Base-by-base conservation (phyloP, 2,797 vertebrate species). In the Thripadectes ignobilis region DNA sequence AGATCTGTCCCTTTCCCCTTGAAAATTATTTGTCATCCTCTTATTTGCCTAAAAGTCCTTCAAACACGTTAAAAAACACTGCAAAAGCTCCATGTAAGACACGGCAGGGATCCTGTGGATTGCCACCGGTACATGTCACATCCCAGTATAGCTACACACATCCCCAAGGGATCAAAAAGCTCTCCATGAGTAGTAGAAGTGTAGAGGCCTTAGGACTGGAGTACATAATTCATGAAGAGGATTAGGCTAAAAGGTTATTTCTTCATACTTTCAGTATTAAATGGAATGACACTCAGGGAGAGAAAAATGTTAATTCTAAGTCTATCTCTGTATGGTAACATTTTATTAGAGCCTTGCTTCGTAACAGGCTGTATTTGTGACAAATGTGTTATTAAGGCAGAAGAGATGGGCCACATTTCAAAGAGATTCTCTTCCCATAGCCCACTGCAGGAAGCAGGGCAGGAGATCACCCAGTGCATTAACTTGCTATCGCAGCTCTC, bases 391-490 rank as follows among this genome's bases (percentile, higher is more conserved):
- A 87, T 85, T 83, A 92, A 92, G 90, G 85, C 89, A 2, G 4
- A 88, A 57, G 85, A 71, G 73, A 91, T 0, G 2, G 87, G 94
- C 54, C 85, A 88, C 96, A 73, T 96, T 89, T 95, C 66, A 76
- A 77, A 84, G 92, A 85, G 88, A 95, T 89, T 67, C 59, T 81
- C 93, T 91, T 92, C 41, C 39, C 43, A 21, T 10, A 71, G 93
- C 46, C 59, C 94, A 77, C 94, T 93, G 74, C 86, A 95, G 92
- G 92, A 96, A 96, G 91, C 95, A 69, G 91, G 91, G 84, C 92
- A 88, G 92, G 87, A 69, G 93, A 96, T 97, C 45, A 34, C 58
- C 94, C 81, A 94, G 81, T 41, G 92, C 87, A 94, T 96, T 96
- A 97, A 95, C 79, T 95, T 74, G 54, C 95, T 93, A 84, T 88